Conservation (phyloP, 1,140 invertebrate species). For the Meloidogyne floridensis region DNA sequence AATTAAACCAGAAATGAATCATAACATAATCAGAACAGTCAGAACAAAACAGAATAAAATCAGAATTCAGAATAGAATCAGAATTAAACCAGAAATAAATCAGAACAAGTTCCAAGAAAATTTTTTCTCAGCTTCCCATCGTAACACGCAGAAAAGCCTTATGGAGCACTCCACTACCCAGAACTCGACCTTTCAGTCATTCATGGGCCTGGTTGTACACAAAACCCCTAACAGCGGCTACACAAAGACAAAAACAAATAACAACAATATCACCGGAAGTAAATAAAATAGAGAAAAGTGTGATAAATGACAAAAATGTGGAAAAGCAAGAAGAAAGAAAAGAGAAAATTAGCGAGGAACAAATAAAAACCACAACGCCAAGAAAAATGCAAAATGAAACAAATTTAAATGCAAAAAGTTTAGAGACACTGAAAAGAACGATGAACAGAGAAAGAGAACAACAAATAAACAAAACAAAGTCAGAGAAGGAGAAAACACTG, state of each 20-base stretch:
- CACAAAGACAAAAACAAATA: not conserved
- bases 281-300: not conserved
- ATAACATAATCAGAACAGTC: not conserved
- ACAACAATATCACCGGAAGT: constrained; percentile 1
- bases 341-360: not conserved
- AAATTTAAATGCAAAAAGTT: constrained; percentile 3
- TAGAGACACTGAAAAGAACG: not conserved
- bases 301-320: too few relatives aligned
- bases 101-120: not conserved
- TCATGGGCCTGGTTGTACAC: constrained; percentile 9
- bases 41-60: not conserved
- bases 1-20: constrained; percentile 3
- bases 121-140: constrained; percentile 9
- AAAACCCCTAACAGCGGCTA: constrained; percentile 13
- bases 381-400: constrained; percentile 12
- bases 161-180: constrained; percentile 19
- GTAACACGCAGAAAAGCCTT: constrained; percentile 23
- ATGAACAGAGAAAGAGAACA: not conserved
- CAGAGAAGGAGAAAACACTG: not conserved
- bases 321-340: not conserved
- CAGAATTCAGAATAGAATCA: not conserved
- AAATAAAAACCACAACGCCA: constrained; percentile 12
- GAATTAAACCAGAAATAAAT: not conserved
- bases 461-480: not conserved
- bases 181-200: not conserved